Evolutionary conservation across 2,888 invertebrate genomes (phyloP), one percentile per base, ranked within the genome.

Genomic region (Aproaerema taeniolella): DNA sequence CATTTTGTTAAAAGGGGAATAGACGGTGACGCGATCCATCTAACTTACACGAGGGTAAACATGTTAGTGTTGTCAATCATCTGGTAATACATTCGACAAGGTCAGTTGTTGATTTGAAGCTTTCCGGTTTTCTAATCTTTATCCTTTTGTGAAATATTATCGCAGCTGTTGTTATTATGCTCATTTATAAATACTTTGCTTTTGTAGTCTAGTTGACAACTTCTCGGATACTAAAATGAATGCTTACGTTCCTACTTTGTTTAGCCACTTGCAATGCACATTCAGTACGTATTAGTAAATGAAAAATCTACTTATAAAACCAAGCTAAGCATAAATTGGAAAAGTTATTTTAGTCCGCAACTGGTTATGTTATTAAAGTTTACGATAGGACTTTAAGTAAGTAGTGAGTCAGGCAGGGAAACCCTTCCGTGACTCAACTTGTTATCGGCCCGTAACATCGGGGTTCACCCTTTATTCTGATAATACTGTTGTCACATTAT

Each of bases 381-480:
- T 37, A 29, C 29, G 29, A 29, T 30, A 16, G 37, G 20, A 11
- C 29, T 41, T 47, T 47, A 38, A 49, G 43, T 47, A 43, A 47
- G 46, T 51, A 61, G 62, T 77, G 77, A 85, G 62, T 81, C 82
- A 80, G 59, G 60, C 54, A 75, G 85, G 85, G 77, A 85, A 83
- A 80, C 83, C 85, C 85, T 82, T 80, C 60, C 82, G 80, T 83
- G 85, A 85, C 76, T 79, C 77, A 75, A 68, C 67, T 68, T 67
- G 66, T 73, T 80, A 81, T 77, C 76, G 70, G 55, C 52, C 59
- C 57, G 54, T 54, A 53, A 68, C 69, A 66, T 64, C 64, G 64
- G 63, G 61, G 65, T 65, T 67, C 67, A 64, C 67, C 69, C 65
- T 67, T 66, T 59, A 62, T 71, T 66, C 67, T 65, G 63, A 65